Percentiles rank a stretch among this genome's conserved stretches.
Evolutionary conservation across 2,888 invertebrate species (phyloP).

Genomic region (Chironomus tentans): DNA sequence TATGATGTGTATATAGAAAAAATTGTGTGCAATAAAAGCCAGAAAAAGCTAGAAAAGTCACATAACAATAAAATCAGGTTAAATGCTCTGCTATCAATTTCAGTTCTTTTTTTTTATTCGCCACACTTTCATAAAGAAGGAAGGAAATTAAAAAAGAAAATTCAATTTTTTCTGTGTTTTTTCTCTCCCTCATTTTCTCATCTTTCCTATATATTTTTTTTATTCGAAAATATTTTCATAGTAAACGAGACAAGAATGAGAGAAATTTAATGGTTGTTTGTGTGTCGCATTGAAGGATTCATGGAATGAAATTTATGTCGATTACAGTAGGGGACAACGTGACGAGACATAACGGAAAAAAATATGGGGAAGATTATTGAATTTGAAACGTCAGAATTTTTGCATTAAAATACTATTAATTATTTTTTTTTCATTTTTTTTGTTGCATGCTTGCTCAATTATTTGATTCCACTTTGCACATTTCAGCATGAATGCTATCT

Average conservation of each 20-base stretch:
- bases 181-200: neutral
- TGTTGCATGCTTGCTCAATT: neutral
- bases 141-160: slow-evolving; percentile 21
- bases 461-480: neutral
- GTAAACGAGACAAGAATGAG: neutral
- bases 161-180: neutral
- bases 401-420: slow-evolving; percentile 2
- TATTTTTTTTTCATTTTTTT: neutral
- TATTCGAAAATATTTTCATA: too few relatives aligned
- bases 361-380: neutral
- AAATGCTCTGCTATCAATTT: slow-evolving; percentile 18
- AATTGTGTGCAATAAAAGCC: neutral
- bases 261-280: neutral
- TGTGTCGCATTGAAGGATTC: neutral
- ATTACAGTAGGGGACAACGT: neutral
- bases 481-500: neutral
- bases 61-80: slow-evolving; percentile 22
- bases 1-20: neutral
- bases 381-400: slow-evolving; percentile 3
- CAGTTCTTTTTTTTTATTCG: neutral
- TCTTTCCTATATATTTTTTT: too few relatives aligned
- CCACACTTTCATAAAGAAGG: neutral
- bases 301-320: neutral
- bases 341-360: neutral
- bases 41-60: slow-evolving; percentile 4